phyloP scores from a whole-genome alignment of 2,888 invertebrate species.

The Drosophila demipolita region DNA sequence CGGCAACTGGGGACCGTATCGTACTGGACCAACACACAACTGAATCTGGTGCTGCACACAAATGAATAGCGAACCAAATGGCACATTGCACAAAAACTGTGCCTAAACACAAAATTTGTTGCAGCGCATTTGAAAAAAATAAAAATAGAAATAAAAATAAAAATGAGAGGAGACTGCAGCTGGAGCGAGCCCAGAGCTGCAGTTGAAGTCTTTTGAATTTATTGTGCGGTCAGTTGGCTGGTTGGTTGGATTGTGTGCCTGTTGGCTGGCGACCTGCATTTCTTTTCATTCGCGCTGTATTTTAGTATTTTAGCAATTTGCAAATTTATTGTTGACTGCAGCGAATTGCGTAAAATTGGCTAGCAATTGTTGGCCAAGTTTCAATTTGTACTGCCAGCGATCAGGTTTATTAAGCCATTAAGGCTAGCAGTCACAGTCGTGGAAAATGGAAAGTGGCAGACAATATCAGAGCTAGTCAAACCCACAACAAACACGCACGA shows the following conservation, averaged over 20 bases:
- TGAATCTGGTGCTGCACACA: conserved; percentile 23
- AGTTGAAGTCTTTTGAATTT: conserved; percentile 66
- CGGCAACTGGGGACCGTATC: too few relatives aligned
- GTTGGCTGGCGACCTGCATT: conserved; percentile 72
- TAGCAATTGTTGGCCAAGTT: conserved; percentile 74
- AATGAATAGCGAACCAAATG: conserved; percentile 65
- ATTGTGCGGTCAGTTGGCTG: conserved; percentile 56
- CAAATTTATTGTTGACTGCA: conserved; percentile 79
- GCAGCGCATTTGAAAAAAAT: conserved; percentile 33
- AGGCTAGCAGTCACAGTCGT: conserved; percentile 17
- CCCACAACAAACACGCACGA: conserved; percentile 27
- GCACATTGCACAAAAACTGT: conserved; percentile 48
- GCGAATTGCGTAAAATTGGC: conserved; percentile 80
- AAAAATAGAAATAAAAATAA: too few relatives aligned
- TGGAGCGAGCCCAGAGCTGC: conserved; percentile 5
- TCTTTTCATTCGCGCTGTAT: conserved; percentile 59
- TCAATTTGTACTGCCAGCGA: conserved; percentile 60
- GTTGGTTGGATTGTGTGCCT: conserved; percentile 22
- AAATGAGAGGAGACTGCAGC: conserved; percentile 40
- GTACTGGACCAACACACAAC: neutral
- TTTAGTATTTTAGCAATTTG: conserved; percentile 62
- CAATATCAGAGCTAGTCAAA: neutral
- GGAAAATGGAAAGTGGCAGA: conserved; percentile 53
- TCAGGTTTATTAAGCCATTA: conserved; percentile 60
- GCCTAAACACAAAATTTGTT: conserved; percentile 66